Conservation (phyloP, 2,888 invertebrate genomes). For the Schizotus pectinicornis region DNA sequence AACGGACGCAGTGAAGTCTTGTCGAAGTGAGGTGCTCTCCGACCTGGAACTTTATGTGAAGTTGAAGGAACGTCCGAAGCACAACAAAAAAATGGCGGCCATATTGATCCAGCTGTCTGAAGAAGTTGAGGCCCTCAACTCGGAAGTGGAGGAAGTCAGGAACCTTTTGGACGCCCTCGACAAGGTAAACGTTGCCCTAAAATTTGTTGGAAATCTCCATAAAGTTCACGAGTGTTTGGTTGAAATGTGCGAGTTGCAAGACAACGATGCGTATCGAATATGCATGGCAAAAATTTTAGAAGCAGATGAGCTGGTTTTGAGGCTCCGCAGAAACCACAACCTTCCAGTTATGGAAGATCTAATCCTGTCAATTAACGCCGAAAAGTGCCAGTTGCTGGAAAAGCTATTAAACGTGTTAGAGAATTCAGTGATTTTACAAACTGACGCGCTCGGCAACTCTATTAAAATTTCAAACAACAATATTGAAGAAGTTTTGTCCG, state of each 20-base stretch:
- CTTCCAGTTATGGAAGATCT: constrained; percentile 63
- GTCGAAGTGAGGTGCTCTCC: constrained; percentile 67
- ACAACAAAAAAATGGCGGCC: constrained; percentile 61
- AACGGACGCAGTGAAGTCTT: constrained; percentile 62
- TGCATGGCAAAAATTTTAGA: constrained; percentile 63
- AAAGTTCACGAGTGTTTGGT: constrained; percentile 55
- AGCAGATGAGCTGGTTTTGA: constrained; percentile 58
- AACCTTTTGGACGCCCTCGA: constrained; percentile 63
- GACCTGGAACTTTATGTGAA: constrained; percentile 68
- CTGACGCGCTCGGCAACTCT: constrained; percentile 53
- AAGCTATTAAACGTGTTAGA: constrained; percentile 62
- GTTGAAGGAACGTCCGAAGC: constrained; percentile 63
- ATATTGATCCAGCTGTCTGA: constrained; percentile 59
- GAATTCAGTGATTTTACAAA: constrained; percentile 59
- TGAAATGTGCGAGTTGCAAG: constrained; percentile 49
- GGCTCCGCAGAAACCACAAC: constrained; percentile 60
- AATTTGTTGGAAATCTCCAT: constrained; percentile 60
- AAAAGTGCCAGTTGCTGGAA: constrained; percentile 59
- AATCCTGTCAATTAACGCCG: constrained; percentile 58
- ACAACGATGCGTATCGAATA: constrained; percentile 50
- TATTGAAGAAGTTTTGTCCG: constrained; percentile 58
- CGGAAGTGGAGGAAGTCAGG: constrained; percentile 67
- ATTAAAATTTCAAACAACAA: constrained; percentile 56
- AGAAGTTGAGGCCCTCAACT: constrained; percentile 64
- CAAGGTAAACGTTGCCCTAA: constrained; percentile 62